Evolutionary conservation across 2,888 invertebrate genomes (phyloP), one percentile per base, ranked within the genome.

Genomic region (Oligia latruncula): DNA sequence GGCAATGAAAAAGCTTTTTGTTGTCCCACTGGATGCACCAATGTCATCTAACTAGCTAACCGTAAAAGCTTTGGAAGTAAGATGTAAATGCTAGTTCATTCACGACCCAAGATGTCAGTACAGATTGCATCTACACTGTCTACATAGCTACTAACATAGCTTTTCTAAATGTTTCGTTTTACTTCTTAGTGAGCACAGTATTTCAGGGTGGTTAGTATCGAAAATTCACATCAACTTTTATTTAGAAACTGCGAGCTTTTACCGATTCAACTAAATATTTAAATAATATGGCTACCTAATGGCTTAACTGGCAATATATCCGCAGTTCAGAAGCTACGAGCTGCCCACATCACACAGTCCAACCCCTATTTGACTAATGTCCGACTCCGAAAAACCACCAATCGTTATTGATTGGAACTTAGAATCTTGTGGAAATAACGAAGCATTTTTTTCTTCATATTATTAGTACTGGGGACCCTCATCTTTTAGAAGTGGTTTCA

Each of bases 1-100:
- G 43, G 49, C 62, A n/a, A 80, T 62, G 62, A 71, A 78, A 74
- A 81, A 78, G 43, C 43, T 80, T 79, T 76, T 79, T 81, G 62
- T 71, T 58, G n/a, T 6, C 55, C 29, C 13, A 58, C 64, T 52
- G 71, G 35, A 52, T 62, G 60, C 67, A 72, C 58, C 71, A 43
- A 68, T 68, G 40, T 49, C 49, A n/a, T 40, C 40, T 43, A 52
- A 58, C 23, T 58, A 67, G 17, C 11, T 43, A 81, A 71, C 60
- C 58, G 20, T 74, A 55, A 74, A 65, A 71, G 29, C 29, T 60
- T 52, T 64, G 6, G 40, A 55, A 23, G 11, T 76, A 75, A 66
- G 55, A 55, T 15, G 8, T 76, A 70, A 75, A 70, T 65, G 58
- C 1, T 65, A 70, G 64, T 55, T 35, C 29, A 58, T 64, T 49